phyloP scores from a whole-genome alignment of 2,888 invertebrate genomes.

The Heteromurus nitidus region DNA sequence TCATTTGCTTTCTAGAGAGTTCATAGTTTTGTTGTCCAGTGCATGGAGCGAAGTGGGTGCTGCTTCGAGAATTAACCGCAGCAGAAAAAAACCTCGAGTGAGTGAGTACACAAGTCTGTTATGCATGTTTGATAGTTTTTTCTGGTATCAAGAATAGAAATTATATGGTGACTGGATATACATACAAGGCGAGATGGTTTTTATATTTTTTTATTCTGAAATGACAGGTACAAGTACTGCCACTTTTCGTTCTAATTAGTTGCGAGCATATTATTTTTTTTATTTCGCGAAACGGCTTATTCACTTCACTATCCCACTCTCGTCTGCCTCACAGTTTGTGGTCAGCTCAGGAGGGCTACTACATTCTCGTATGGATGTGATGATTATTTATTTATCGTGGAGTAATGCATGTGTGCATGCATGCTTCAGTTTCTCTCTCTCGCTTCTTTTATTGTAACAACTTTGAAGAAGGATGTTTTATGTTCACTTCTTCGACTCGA shows the following conservation, averaged over 20 bases:
- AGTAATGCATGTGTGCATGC: not conserved
- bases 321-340: constrained; percentile 60
- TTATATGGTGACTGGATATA: not conserved
- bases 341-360: constrained; percentile 36
- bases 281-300: constrained; percentile 46
- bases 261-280: constrained; percentile 60
- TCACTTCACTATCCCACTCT: constrained; percentile 22
- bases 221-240: constrained; percentile 66
- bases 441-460: not conserved
- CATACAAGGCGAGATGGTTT: not conserved
- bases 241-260: constrained; percentile 65
- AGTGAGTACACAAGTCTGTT: too few relatives aligned
- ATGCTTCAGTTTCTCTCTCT: not conserved
- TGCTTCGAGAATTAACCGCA: too few relatives aligned
- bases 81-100: too few relatives aligned
- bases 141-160: too few relatives aligned
- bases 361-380: not conserved
- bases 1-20: not conserved
- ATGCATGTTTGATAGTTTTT: too few relatives aligned
- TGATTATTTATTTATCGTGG: constrained; percentile 33
- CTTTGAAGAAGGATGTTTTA: too few relatives aligned
- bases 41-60: too few relatives aligned
- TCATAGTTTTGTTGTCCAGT: too few relatives aligned
- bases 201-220: constrained; percentile 39
- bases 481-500: too few relatives aligned